phyloP scores from a whole-genome alignment of 2,888 invertebrate genomes.

The Pegoplata infirma region DNA sequence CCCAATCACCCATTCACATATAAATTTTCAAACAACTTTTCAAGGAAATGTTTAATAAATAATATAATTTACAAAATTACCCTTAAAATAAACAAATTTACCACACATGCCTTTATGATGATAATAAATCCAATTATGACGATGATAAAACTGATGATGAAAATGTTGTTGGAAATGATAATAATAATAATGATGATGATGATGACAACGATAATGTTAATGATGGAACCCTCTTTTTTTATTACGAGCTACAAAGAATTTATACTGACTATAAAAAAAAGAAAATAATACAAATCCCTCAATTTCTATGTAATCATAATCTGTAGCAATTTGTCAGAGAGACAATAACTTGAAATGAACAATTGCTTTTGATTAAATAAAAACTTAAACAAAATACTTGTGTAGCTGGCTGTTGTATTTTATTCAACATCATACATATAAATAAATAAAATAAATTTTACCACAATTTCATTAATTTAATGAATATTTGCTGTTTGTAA shows the following conservation, averaged over 20 bases:
- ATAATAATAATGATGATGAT: too few species aligned
- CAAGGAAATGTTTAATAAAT: constrained; percentile 55
- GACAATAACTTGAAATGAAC: constrained; percentile 66
- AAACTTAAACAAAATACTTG: constrained; percentile 20
- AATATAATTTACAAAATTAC: constrained; percentile 44
- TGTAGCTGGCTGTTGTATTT: neutral
- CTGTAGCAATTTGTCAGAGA: constrained; percentile 48
- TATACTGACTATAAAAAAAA: neutral
- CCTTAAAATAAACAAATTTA: constrained; percentile 14
- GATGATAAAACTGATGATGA: constrained; percentile 33
- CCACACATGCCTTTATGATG: constrained; percentile 23
- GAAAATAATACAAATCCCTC: neutral
- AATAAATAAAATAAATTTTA: constrained; percentile 52
- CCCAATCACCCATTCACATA: too few species aligned
- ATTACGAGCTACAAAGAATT: neutral
- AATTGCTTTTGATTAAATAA: constrained; percentile 66
- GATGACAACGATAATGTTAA: constrained; percentile 26
- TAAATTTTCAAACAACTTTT: neutral
- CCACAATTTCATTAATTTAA: constrained; percentile 62
- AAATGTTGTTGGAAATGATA: constrained; percentile 26
- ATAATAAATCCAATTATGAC: constrained; percentile 62
- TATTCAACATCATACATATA: too few species aligned
- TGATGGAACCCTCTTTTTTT: constrained; percentile 13
- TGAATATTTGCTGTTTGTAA: constrained; percentile 49
- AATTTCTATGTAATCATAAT: too few species aligned